These are phyloP conservation scores for Mesorhabditis belari DNA, from an alignment of 2,888 invertebrate species.

Conservation along the genomic window DNA sequence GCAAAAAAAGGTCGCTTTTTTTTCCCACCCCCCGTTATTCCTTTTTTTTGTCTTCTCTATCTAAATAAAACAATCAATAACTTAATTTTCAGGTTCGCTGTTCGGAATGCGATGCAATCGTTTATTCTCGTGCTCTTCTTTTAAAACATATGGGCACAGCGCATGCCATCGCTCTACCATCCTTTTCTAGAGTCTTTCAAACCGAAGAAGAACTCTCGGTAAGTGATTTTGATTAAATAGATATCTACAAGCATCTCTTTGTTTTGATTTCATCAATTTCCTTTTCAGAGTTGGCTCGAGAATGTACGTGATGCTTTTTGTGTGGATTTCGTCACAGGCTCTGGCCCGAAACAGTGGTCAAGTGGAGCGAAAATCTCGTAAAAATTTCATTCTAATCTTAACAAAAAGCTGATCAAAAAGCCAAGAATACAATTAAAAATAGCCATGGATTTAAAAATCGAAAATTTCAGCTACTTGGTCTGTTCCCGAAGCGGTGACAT, in stretches of 20 bases:
- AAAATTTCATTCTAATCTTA: neutral
- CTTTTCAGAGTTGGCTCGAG: constrained; percentile 19
- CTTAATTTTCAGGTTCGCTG: constrained; percentile 21
- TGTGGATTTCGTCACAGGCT: constrained; percentile 31
- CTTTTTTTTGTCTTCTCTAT: no score
- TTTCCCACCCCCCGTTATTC: no score
- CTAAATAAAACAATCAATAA: no score
- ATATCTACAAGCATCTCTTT: neutral
- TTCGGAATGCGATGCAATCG: constrained; percentile 29
- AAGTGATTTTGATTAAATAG: neutral
- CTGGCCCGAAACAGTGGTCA: constrained; percentile 33
- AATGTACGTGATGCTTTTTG: constrained; percentile 24
- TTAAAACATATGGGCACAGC: constrained; percentile 27
- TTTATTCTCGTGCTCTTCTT: constrained; percentile 26
- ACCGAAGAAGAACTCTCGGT: constrained; percentile 25
- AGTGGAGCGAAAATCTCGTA: constrained; percentile 16
- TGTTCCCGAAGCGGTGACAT: constrained; percentile 32
- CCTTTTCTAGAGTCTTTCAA: constrained; percentile 24
- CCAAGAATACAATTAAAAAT: neutral
- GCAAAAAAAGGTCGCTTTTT: no score
- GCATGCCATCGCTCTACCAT: constrained; percentile 29
- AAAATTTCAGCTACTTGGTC: constrained; percentile 16
- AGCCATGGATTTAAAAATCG: neutral
- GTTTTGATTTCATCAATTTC: neutral
- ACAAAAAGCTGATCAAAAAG: neutral